Evolutionary conservation across 2,888 invertebrate genomes (phyloP), one percentile per base, ranked within the genome.

Genomic region (Eustalomyia histrio): DNA sequence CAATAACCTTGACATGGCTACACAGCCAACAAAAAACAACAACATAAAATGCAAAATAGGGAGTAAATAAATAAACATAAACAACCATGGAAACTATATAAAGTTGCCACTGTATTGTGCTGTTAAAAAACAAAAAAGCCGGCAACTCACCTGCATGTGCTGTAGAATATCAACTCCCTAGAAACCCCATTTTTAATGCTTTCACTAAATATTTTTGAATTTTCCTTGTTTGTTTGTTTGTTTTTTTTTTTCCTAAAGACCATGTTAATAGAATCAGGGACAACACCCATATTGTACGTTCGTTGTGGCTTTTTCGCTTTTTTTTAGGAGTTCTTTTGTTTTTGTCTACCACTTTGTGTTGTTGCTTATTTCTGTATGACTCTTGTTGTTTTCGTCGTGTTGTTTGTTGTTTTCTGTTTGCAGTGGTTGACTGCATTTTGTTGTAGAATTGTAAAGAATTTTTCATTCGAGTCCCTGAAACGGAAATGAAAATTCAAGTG

Each of bases 1-100:
- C 81, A 81, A 78, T 78, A 81, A 81, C 81, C 81, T 81, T 81
- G 81, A 81, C 81, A 81, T 81, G 78, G 65, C 78, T 78, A 74
- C 69, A 53, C 50, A 60, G n/a, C 16, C 43, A 53, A 67, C 35
- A 61, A 17, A 71, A 21, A 52, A 24, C 5, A 53, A 24, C 5
- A 53, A 53, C 53, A 53, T 60, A 58, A 69, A 64, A 58, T 21
- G 21, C 58, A 65, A 71, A 72, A 57, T 61, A 61, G 72, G 72
- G 65, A 72, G 35, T 67, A 53, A 17, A 33, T 24, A 53, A 17
- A 33, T 24, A 72, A 67, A 53, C 35, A 33, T 29, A 63, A 50
- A 35, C 14, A 35, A n/a, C 1, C 63, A 69, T 29, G 29, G 1
- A 29, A 29, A 29, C 3, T 29, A 29, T 47, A 55, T 61, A 73